These are phyloP conservation scores for Aethes cnicana DNA, from an alignment of 2,888 invertebrate species.

Conservation along the genomic window DNA sequence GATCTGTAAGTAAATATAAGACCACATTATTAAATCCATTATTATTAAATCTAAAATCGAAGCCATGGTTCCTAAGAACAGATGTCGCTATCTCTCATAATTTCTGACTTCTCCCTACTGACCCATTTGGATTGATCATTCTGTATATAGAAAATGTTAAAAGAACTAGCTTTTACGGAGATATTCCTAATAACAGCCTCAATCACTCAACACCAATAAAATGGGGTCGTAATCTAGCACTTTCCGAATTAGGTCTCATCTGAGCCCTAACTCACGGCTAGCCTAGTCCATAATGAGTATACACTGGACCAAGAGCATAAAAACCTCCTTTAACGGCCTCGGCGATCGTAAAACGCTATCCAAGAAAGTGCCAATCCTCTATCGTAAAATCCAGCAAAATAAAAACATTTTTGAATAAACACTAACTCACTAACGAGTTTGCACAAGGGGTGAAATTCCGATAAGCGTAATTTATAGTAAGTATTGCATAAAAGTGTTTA, in stretches of 20 bases:
- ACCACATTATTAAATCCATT: no score
- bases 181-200: no score
- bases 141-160: no score
- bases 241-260: neutral
- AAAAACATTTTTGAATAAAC: slow-evolving; percentile 11
- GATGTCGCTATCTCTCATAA: no score
- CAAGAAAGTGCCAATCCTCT: slow-evolving; percentile 3
- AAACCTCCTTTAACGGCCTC: neutral
- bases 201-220: no score
- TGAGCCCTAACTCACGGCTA: neutral
- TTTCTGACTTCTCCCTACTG: no score
- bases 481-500: no score
- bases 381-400: slow-evolving; percentile 3
- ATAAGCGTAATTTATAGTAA: slow-evolving; percentile 5
- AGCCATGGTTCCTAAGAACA: no score
- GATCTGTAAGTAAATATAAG: no score
- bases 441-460: neutral
- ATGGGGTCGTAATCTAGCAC: neutral
- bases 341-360: neutral
- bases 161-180: no score
- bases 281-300: slow-evolving; percentile 2
- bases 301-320: neutral
- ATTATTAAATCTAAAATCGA: no score
- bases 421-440: neutral
- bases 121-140: no score